Evolutionary conservation across 1,140 invertebrate genomes (phyloP), one percentile per base, ranked within the genome.

Genomic region (Drosophila ficusphila): DNA sequence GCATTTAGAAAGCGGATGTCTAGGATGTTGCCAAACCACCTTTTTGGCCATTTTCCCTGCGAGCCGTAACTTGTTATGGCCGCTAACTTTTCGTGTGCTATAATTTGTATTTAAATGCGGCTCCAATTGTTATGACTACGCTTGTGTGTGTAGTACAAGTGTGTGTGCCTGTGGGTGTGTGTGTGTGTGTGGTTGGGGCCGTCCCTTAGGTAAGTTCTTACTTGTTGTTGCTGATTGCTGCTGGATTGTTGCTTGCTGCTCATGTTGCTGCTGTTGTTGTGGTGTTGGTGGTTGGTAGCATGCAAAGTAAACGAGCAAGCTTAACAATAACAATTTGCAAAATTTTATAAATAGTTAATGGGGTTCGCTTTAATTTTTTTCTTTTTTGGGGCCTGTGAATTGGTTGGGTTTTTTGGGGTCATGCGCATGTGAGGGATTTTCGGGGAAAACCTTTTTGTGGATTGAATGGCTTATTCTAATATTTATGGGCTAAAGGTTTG

Each of bases 311-410:
- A 76, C 81, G 76, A 62, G 81, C 76, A 73, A 79, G 79, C 81
- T 86, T 86, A 83, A 83, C 79, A 83, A 86, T 85, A 85, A 85
- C 76, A 86, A 81, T 85, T 85, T 85, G 81, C 82, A 81, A 68
- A 68, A 85, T 85, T 85, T 81, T 75, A 85, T 85, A 85, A 85
- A 85, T 85, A 86, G 65, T 85, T 85, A 85, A 85, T 85, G 49
- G 67, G 76, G 57, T 46, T 69, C 52, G 19, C 52, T 44, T 58
- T 54, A 41, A 27, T 49, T 60, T 68, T 34, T 58, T 31, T 49
- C 56, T 68, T 34, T 58, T 31, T 41, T 19, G 25, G 25, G 19
- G 29, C 23, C 21, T 29, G 33, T 18, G 16, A 31, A 12, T 18
- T 3, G n/a, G 42, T 6, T 25, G 57, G 21, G 11, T 25, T 53